A percentile compares a stretch with the other conserved stretches of the same genome.
Evolutionary conservation across 2,113 vertebrate species (phyloP).

Genomic region (Coracopsis vasa): DNA sequence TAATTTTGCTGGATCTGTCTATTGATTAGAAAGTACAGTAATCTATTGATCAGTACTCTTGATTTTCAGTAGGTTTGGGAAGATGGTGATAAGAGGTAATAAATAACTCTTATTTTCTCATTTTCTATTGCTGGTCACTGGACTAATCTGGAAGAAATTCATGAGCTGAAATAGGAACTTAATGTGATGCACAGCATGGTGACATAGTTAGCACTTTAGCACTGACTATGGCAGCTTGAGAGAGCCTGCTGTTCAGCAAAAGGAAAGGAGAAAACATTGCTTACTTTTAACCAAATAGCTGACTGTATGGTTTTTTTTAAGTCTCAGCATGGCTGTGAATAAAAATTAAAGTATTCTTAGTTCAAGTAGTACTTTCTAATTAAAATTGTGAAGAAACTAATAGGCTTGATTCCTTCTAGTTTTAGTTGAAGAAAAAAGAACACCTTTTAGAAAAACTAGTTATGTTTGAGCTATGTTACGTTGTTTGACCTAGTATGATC

Average conservation of each 20-base stretch:
- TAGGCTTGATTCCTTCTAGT: not conserved
- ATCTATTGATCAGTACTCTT: not conserved
- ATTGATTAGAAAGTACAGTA: not conserved
- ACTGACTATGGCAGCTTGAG: conserved; percentile 38
- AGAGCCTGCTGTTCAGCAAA: conserved; percentile 47
- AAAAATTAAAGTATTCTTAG: not conserved
- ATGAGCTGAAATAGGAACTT: conserved; percentile 34
- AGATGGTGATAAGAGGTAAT: not conserved
- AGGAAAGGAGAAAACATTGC: conserved; percentile 16
- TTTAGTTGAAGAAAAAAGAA: not conserved
- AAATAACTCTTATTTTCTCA: conserved; percentile 11
- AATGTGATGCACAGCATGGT: conserved; percentile 37
- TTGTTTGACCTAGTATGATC: not conserved
- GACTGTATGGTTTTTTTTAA: not conserved
- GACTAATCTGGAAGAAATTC: conserved; percentile 41
- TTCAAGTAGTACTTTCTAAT: not conserved
- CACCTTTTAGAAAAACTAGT: not conserved
- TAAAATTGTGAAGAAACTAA: not conserved
- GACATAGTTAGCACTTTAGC: conserved; percentile 55
- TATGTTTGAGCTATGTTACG: not conserved
- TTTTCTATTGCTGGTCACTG: conserved; percentile 12
- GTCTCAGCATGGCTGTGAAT: not conserved
- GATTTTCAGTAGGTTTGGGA: conserved; percentile 10
- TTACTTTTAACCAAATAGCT: conserved; percentile 34
- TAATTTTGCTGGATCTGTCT: not conserved